These are phyloP conservation scores for Ranitomeya variabilis DNA, from an alignment of 2,113 vertebrate species.

Conservation along the genomic window DNA sequence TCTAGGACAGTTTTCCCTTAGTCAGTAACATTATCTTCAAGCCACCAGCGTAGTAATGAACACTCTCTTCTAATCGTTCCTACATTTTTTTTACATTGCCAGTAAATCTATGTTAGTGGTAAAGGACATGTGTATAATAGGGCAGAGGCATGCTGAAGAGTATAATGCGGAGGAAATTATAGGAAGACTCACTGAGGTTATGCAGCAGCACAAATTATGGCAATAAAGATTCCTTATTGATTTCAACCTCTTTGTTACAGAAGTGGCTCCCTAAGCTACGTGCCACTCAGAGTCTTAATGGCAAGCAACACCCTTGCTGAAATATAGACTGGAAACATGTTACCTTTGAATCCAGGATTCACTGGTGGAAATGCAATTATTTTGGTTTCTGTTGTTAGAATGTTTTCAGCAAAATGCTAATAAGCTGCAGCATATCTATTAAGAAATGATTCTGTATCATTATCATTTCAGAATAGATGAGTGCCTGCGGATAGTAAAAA, in stretches of 20 bases:
- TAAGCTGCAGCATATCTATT: background rate
- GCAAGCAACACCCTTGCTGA: conserved; percentile 41
- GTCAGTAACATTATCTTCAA: conserved; percentile 52
- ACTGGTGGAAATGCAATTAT: conserved; percentile 12
- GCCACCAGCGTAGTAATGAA: conserved; percentile 37
- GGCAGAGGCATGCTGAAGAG: conserved; percentile 49
- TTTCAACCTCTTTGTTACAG: conserved; percentile 47
- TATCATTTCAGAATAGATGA: background rate
- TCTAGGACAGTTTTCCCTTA: conserved; percentile 23
- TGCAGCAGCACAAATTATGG: conserved; percentile 55
- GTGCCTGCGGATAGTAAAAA: background rate
- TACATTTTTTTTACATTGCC: conserved; percentile 51
- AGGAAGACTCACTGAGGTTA: conserved; percentile 49
- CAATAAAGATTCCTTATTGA: conserved; percentile 56
- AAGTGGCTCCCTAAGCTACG: conserved; percentile 44
- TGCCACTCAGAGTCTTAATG: conserved; percentile 39
- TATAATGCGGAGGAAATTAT: conserved; percentile 54
- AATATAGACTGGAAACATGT: conserved; percentile 39
- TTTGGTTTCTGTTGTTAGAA: background rate
- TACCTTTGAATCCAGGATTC: conserved; percentile 20
- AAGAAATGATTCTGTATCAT: background rate
- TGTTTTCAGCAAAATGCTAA: background rate
- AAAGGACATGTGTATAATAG: conserved; percentile 53
- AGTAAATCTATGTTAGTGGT: conserved; percentile 54
- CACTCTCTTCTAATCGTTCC: conserved; percentile 47